phyloP scores from a whole-genome alignment of 2,888 invertebrate species.

The Stratiomys singularior region DNA sequence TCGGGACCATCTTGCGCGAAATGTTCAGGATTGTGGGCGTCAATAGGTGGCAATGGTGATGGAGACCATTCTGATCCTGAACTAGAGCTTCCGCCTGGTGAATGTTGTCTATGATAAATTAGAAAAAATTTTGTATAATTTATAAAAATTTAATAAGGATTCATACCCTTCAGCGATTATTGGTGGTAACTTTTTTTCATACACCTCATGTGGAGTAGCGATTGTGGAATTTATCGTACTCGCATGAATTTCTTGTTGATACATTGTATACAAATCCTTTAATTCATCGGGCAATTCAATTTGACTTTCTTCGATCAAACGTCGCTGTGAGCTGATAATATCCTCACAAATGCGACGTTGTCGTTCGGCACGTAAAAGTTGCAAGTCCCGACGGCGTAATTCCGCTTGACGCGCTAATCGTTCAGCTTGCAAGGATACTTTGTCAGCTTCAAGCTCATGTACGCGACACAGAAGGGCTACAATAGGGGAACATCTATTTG shows the following conservation, averaged over 20 bases:
- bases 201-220: slow-evolving; percentile 59
- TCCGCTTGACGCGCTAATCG: slow-evolving; percentile 87
- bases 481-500: no score
- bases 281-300: slow-evolving; percentile 78
- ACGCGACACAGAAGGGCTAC: slow-evolving; percentile 87
- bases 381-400: slow-evolving; percentile 82
- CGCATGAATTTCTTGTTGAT: slow-evolving; percentile 88
- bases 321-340: slow-evolving; percentile 88
- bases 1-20: slow-evolving; percentile 54
- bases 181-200: slow-evolving; percentile 64
- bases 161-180: slow-evolving; percentile 64
- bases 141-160: background rate
- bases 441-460: slow-evolving; percentile 94
- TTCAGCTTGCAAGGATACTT: slow-evolving; percentile 90
- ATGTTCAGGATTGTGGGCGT: slow-evolving; percentile 36
- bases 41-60: slow-evolving; percentile 57
- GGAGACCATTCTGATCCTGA: slow-evolving; percentile 66
- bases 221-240: slow-evolving; percentile 73
- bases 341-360: slow-evolving; percentile 90
- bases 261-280: slow-evolving; percentile 81
- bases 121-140: slow-evolving; percentile 33
- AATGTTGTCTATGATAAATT: slow-evolving; percentile 59
- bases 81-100: slow-evolving; percentile 63
- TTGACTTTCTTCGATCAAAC: slow-evolving; percentile 83
- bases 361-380: slow-evolving; percentile 83